A percentile compares a stretch with the other conserved stretches of the same genome.
phyloP scores from a whole-genome alignment of 2,888 invertebrate species.

The Troilus luridus region DNA sequence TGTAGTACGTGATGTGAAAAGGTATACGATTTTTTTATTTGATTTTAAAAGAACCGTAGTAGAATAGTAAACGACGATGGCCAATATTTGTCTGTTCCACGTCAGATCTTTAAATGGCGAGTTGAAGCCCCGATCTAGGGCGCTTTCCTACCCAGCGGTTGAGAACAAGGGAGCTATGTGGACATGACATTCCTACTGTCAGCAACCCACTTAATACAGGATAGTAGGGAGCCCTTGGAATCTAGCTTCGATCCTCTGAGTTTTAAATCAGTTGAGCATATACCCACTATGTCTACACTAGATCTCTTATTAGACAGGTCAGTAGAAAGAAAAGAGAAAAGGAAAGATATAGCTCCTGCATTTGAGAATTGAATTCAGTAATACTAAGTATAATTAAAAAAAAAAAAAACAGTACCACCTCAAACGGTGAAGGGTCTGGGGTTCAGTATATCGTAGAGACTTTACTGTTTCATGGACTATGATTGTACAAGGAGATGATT shows the following conservation, averaged over 20 bases:
- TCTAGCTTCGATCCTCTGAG: background rate
- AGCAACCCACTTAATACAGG: background rate
- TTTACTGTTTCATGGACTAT: no score
- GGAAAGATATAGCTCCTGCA: no score
- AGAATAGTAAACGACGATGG: background rate
- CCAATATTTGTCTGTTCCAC: background rate
- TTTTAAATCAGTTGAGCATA: background rate
- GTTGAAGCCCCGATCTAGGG: background rate
- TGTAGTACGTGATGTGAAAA: background rate
- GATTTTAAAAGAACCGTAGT: background rate
- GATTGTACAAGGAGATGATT: no score
- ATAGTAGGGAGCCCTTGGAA: background rate
- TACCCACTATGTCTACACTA: background rate
- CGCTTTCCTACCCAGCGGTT: slow-evolving; percentile 5
- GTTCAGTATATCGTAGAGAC: no score
- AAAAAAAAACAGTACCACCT: no score
- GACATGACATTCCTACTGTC: slow-evolving; percentile 13
- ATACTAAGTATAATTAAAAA: no score
- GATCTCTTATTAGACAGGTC: background rate
- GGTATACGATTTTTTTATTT: background rate
- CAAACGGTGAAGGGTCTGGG: no score
- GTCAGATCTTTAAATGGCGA: background rate
- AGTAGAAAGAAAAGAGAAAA: no score
- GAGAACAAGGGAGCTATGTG: slow-evolving; percentile 31
- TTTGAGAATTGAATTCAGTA: no score